Percentiles rank a stretch among this genome's conserved stretches.
Evolutionary conservation across 2,888 invertebrate genomes (phyloP).

Genomic region (Dynastes maya): DNA sequence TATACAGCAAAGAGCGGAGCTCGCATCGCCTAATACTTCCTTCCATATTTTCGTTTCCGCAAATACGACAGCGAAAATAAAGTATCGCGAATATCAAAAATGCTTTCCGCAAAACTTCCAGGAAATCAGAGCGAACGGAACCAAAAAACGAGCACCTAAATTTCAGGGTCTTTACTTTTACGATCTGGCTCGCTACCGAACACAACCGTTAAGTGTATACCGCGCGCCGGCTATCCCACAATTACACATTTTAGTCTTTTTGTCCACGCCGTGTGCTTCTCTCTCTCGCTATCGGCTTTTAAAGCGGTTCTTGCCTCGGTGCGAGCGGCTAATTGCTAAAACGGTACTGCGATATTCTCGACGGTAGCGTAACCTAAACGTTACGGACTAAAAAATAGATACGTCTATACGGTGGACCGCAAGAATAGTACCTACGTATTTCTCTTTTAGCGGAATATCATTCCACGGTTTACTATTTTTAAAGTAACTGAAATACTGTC

Average conservation of each 20-base stretch:
- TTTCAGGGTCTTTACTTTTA: slow-evolving; percentile 48
- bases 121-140: slow-evolving; percentile 44
- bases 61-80: slow-evolving; percentile 26
- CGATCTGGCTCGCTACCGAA: slow-evolving; percentile 46
- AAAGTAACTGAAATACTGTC: neutral
- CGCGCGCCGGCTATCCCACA: slow-evolving; percentile 43
- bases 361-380: slow-evolving; percentile 26
- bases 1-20: too few relatives aligned
- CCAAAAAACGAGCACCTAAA: slow-evolving; percentile 47
- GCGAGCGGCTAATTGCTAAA: slow-evolving; percentile 41
- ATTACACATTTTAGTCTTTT: slow-evolving; percentile 45
- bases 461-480: slow-evolving; percentile 16
- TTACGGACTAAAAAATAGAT: slow-evolving; percentile 30
- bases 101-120: slow-evolving; percentile 43
- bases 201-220: slow-evolving; percentile 46
- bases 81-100: slow-evolving; percentile 36
- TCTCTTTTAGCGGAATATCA: neutral
- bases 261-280: slow-evolving; percentile 22
- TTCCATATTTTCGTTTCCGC: slow-evolving; percentile 28
- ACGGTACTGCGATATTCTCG: slow-evolving; percentile 40
- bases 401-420: neutral
- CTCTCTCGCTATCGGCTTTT: slow-evolving; percentile 45
- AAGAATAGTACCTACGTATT: slow-evolving; percentile 2
- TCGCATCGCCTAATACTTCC: slow-evolving; percentile 10
- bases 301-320: slow-evolving; percentile 43